Evolutionary conservation across 1,140 invertebrate genomes (phyloP), one percentile per base, ranked within the genome.

Genomic region (Drosophila carrolli): DNA sequence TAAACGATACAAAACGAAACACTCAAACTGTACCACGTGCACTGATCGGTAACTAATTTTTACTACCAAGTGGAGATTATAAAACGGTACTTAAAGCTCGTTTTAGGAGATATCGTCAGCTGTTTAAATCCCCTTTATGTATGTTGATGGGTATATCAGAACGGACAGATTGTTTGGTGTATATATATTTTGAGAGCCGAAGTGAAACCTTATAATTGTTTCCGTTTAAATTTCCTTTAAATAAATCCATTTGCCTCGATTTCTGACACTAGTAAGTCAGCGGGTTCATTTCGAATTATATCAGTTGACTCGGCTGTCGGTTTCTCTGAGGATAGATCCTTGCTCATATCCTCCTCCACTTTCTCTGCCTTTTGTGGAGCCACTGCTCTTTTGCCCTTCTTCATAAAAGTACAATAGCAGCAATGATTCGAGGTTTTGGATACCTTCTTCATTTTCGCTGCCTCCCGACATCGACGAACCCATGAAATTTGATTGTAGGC

Each of bases 401-500:
- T 78, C 41, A 84, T 78, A 13, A 85, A 89, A 4, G 63, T 66
- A 27, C 84, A 89, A 16, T 90, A 89, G 50, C 73, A 84, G 29
- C 84, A 89, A 19, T 57, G 43, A 13, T 73, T 68, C 0, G 23
- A 1, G 0, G 50, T 10, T 11, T 40, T 14, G 0, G 46, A 29
- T 4, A 5, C 11, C n/a, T 65, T 53, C 2, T 29, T 76, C 1
- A 40, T 44, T 5, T 47, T 61, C 1, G 46, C 16, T 0, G 72
- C 55, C 0, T 47, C 47, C n/a, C 58, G 13, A 9, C 71, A 57
- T 1, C 76, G 76, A 0, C 81, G 75, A 16, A 89, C 60, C 32
- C 67, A 88, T 0, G 76, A 41, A 9, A 90, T 86, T 56, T 92
- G 80, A 19, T 78, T 56, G n/a, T 92, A 95, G 46, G 95, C 95